A percentile compares a stretch with the other conserved stretches of the same genome.
Conservation (phyloP, 2,888 invertebrate species). For the Agrochola circellaris region DNA sequence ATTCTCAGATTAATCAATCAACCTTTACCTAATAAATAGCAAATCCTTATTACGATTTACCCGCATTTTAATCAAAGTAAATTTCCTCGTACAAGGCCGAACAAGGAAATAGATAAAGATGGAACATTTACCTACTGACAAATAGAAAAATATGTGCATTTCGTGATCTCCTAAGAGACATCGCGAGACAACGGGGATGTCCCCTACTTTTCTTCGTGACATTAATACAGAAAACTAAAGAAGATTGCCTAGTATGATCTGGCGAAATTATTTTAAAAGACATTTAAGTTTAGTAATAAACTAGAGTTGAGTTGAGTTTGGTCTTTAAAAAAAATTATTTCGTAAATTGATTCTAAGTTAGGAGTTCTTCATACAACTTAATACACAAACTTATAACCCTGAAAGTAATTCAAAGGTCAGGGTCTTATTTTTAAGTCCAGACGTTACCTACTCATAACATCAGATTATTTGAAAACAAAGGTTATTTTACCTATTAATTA, state of each 20-base stretch:
- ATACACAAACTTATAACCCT: neutral
- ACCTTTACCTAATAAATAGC: neutral
- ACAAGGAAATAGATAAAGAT: constrained; percentile 18
- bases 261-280: neutral
- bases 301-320: too few relatives aligned
- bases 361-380: neutral
- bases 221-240: constrained; percentile 26
- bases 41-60: neutral
- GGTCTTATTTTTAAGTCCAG: neutral
- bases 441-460: neutral
- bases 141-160: constrained; percentile 5
- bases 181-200: neutral
- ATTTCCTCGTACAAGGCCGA: neutral
- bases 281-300: neutral
- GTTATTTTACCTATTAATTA: neutral
- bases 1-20: neutral
- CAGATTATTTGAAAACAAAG: neutral
- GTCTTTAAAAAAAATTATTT: neutral
- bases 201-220: neutral
- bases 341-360: neutral
- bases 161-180: constrained; percentile 20
- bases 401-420: neutral
- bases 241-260: neutral
- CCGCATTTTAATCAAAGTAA: neutral
- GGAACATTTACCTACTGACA: neutral